phyloP scores from a whole-genome alignment of 2,888 invertebrate genomes.

The Xiphydria camelus region DNA sequence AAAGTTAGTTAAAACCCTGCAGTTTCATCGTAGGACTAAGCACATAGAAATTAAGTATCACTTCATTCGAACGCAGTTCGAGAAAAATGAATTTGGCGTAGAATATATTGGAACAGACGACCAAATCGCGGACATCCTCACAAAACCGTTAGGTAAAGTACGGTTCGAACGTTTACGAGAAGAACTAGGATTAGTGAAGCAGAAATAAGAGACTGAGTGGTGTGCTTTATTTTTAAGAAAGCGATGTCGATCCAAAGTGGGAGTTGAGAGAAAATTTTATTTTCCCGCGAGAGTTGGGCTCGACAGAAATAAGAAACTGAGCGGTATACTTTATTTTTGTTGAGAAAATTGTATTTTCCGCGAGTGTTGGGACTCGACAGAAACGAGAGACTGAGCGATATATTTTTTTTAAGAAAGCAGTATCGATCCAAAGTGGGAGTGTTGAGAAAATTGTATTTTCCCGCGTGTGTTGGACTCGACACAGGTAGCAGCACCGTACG shows the following conservation, averaged over 20 bases:
- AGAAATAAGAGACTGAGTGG: not conserved
- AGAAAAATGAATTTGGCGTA: not conserved
- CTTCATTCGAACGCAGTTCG: slow-evolving; percentile 13
- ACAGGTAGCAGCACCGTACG: too few relatives aligned
- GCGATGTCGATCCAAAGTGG: not conserved
- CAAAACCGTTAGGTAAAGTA: slow-evolving; percentile 9
- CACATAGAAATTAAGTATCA: slow-evolving; percentile 23
- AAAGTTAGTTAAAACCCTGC: slow-evolving; percentile 16
- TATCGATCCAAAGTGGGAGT: too few relatives aligned
- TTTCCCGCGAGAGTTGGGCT: not conserved
- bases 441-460: too few relatives aligned
- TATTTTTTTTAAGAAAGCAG: too few relatives aligned
- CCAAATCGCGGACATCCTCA: slow-evolving; percentile 11
- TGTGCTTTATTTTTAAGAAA: not conserved
- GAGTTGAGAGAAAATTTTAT: not conserved
- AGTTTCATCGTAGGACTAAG: slow-evolving; percentile 12
- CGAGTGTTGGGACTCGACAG: too few relatives aligned
- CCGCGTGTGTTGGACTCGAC: too few relatives aligned
- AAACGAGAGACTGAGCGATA: too few relatives aligned
- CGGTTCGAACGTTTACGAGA: slow-evolving; percentile 6
- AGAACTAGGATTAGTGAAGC: not conserved
- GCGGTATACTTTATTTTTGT: not conserved
- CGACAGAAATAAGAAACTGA: not conserved
- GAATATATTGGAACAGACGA: not conserved
- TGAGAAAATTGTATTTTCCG: too few relatives aligned